These are phyloP conservation scores for Sturmia bella DNA, from an alignment of 2,888 invertebrate genomes.

Conservation along the genomic window DNA sequence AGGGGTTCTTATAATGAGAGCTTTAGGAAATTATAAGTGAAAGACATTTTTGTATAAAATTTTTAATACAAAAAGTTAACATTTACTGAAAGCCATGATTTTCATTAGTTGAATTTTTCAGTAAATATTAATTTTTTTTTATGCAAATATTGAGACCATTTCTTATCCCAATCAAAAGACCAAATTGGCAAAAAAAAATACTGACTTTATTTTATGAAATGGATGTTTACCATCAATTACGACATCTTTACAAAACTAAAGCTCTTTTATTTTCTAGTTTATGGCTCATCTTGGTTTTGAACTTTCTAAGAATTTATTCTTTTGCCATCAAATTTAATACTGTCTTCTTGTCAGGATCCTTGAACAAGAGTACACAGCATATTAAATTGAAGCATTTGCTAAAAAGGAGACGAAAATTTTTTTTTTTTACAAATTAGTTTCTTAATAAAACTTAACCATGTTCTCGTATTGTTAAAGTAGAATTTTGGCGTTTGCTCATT, in stretches of 20 bases:
- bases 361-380: constrained; percentile 1
- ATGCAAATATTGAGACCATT: no score
- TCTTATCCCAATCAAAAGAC: no score
- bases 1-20: no score
- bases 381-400: not conserved
- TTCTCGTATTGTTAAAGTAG: not conserved
- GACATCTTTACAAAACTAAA: not conserved
- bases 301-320: constrained; percentile 34
- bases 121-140: no score
- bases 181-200: no score
- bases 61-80: no score
- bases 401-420: not conserved
- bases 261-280: not conserved
- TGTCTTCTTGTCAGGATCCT: constrained; percentile 2
- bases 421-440: constrained; percentile 51
- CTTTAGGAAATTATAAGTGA: no score
- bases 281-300: not conserved
- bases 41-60: no score
- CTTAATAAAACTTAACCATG: constrained; percentile 15
- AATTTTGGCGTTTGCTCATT: constrained; percentile 22
- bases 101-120: no score
- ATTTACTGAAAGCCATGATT: no score
- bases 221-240: no score
- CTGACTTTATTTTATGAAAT: no score
- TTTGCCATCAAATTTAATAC: constrained; percentile 1